A percentile compares a stretch with the other conserved stretches of the same genome.
phyloP scores from a whole-genome alignment of 2,113 vertebrate species.

The Aviceda subcristata region DNA sequence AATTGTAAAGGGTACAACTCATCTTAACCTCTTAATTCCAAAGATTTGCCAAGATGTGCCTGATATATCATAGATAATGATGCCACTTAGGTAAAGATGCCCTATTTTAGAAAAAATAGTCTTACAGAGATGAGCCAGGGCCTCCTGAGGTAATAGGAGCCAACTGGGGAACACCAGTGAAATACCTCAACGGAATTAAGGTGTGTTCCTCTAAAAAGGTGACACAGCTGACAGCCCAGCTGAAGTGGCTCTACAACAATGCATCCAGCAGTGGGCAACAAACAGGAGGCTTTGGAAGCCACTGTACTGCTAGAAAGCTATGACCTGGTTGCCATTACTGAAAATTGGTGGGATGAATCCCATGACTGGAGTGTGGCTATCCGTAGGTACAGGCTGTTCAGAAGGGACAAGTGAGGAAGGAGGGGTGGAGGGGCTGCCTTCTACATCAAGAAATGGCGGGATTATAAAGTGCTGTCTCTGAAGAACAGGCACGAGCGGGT shows the following conservation, averaged over 20 bases:
- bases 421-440: neutral
- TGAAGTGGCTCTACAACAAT: neutral
- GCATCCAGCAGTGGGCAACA: neutral
- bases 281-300: neutral
- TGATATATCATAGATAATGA: neutral
- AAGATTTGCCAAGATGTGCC: neutral
- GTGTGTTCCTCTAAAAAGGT: neutral
- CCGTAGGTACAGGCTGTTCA: neutral
- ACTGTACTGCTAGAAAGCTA: neutral
- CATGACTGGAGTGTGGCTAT: neutral
- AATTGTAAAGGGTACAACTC: neutral
- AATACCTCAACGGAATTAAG: neutral
- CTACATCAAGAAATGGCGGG: neutral
- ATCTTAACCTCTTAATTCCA: neutral
- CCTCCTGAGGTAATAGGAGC: neutral
- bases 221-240: neutral
- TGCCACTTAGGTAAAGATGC: neutral
- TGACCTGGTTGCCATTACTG: neutral
- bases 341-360: neutral
- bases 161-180: neutral
- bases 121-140: neutral
- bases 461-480: neutral
- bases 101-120: neutral
- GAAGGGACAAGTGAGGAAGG: neutral
- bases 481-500: neutral